Evolutionary conservation across 1,140 invertebrate species (phyloP).

Genomic region (Notospermus geniculatus): DNA sequence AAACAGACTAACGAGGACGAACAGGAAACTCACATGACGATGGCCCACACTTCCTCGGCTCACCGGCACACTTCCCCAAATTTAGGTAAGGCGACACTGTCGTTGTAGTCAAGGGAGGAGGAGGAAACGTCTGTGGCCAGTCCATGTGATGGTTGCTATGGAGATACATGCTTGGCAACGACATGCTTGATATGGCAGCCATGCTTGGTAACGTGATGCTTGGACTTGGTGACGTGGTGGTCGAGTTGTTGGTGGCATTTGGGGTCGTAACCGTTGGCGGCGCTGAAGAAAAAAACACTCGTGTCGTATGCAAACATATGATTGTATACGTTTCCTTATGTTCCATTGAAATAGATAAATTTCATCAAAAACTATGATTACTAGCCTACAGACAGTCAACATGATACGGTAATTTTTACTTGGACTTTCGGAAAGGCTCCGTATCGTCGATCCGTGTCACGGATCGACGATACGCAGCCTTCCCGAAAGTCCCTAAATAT

Average conservation of each 20-base stretch:
- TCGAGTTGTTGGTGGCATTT: neutral
- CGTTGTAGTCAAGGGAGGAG: neutral
- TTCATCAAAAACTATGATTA: neutral
- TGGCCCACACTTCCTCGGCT: no score
- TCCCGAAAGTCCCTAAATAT: no score
- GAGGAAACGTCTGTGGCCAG: neutral
- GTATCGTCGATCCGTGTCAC: no score
- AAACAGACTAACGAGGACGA: no score
- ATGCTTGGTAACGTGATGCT: conserved; percentile 2
- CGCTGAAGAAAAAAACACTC: neutral
- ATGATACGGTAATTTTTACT: no score
- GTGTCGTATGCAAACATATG: neutral
- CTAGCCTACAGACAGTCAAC: neutral
- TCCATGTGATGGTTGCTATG: conserved; percentile 6
- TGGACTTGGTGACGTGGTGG: neutral
- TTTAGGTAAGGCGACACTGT: no score
- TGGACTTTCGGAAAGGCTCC: no score
- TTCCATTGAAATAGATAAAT: neutral
- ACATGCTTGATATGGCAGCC: conserved; percentile 1
- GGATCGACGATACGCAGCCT: no score
- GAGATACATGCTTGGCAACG: conserved; percentile 9
- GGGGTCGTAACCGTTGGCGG: neutral
- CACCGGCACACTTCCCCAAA: no score
- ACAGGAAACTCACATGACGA: no score
- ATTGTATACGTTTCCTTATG: neutral